phyloP scores from a whole-genome alignment of 2,797 vertebrate genomes.

The Acropternis orthonyx region DNA sequence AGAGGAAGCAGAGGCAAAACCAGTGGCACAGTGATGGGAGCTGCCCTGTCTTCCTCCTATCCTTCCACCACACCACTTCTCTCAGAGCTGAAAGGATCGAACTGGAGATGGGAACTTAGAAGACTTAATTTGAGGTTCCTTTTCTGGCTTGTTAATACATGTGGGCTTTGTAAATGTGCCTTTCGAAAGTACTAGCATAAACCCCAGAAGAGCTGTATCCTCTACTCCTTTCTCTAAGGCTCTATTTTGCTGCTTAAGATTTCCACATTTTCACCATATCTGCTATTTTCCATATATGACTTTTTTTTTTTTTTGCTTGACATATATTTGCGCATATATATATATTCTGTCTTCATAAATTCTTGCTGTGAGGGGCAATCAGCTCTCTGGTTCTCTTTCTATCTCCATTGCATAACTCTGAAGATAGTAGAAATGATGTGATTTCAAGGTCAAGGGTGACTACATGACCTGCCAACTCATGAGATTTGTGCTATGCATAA shows the following conservation, averaged over 20 bases:
- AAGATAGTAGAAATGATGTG: background rate
- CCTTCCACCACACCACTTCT: rapidly evolving
- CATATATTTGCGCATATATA: background rate
- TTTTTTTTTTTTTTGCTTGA: background rate
- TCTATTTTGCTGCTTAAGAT: background rate
- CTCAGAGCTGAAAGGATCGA: background rate
- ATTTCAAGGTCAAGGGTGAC: background rate
- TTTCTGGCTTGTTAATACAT: background rate
- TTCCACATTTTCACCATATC: background rate
- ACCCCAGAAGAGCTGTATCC: background rate
- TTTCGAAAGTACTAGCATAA: background rate
- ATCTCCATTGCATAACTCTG: background rate
- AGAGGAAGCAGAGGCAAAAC: background rate
- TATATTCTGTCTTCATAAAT: background rate
- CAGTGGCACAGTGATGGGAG: rapidly evolving
- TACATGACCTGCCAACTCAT: background rate
- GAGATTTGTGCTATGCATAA: background rate
- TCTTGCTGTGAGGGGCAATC: background rate
- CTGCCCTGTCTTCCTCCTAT: background rate
- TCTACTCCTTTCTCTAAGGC: background rate
- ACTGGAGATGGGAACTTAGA: background rate
- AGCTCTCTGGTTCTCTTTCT: background rate
- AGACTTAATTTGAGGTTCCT: background rate
- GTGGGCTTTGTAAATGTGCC: background rate
- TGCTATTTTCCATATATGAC: background rate